These are phyloP conservation scores for Daboia siamensis DNA, from an alignment of 2,113 vertebrate species.

Conservation along the genomic window DNA sequence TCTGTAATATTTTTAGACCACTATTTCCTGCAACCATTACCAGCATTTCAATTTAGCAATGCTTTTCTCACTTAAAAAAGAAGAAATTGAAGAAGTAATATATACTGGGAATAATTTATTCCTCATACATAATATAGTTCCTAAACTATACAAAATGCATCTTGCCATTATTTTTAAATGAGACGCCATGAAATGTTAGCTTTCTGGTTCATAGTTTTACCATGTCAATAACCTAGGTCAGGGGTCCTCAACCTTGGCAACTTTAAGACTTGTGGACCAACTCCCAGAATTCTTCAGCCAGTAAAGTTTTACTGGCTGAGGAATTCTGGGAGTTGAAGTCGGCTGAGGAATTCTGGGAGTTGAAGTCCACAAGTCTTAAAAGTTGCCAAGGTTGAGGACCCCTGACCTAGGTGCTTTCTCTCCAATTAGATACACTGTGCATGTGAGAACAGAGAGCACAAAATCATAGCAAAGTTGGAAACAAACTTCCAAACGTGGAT, in stretches of 20 bases:
- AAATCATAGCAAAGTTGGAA: not conserved
- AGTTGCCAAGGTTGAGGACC: too few species aligned
- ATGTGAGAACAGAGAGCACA: not conserved
- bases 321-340: too few species aligned
- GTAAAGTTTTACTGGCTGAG: too few species aligned
- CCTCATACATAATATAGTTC: not conserved
- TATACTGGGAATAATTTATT: not conserved
- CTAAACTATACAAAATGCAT: not conserved
- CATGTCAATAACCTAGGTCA: not conserved
- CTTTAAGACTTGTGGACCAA: too few species aligned
- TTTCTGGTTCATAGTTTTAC: slow-evolving; percentile 13
- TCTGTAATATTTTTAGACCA: not conserved
- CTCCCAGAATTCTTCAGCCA: too few species aligned
- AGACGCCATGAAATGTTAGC: not conserved
- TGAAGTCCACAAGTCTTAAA: too few species aligned
- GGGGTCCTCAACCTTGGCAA: too few species aligned
- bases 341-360: too few species aligned
- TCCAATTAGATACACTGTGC: not conserved
- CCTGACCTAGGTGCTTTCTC: not conserved
- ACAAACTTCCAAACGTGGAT: not conserved
- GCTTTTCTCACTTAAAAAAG: not conserved
- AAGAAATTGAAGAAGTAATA: not conserved
- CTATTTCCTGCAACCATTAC: not conserved
- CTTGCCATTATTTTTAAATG: not conserved
- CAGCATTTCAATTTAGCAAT: not conserved